Conservation (phyloP, 2,888 invertebrate genomes). For the Plebejus anna region DNA sequence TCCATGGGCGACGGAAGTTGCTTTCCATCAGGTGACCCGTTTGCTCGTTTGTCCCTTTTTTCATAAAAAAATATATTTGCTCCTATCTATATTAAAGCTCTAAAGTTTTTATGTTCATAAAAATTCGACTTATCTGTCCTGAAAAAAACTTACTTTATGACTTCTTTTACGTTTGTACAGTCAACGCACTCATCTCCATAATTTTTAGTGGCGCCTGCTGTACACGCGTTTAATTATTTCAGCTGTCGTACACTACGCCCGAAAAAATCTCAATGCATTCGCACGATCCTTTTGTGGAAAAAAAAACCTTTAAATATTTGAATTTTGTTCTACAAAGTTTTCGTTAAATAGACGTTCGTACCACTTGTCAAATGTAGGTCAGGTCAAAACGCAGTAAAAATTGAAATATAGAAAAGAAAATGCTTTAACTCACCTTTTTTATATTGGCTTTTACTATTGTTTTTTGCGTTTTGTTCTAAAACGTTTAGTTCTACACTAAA, state of each 20-base stretch:
- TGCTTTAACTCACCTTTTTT: slow-evolving; percentile 24
- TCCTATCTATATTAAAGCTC: too few species aligned
- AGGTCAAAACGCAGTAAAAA: slow-evolving; percentile 33
- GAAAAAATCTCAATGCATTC: slow-evolving; percentile 8
- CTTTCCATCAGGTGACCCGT: too few species aligned
- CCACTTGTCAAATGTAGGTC: slow-evolving; percentile 35
- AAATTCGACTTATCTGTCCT: not conserved
- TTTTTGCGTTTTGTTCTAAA: not conserved
- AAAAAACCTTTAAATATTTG: slow-evolving; percentile 28
- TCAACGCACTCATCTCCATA: not conserved
- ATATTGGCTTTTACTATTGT: slow-evolving; percentile 12
- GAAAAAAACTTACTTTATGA: not conserved
- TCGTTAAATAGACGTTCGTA: slow-evolving; percentile 30
- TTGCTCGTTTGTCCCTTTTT: too few species aligned
- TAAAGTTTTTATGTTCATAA: too few species aligned
- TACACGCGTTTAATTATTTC: slow-evolving; percentile 18
- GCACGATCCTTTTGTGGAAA: slow-evolving; percentile 23
- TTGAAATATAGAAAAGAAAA: slow-evolving; percentile 27
- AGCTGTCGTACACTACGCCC: not conserved
- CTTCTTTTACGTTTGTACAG: not conserved
- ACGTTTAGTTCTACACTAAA: not conserved
- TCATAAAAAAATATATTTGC: too few species aligned
- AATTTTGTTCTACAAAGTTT: slow-evolving; percentile 30
- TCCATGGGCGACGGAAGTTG: too few species aligned
- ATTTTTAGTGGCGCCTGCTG: not conserved